Conservation (phyloP, 2,888 invertebrate species). For the Amiota minor region DNA sequence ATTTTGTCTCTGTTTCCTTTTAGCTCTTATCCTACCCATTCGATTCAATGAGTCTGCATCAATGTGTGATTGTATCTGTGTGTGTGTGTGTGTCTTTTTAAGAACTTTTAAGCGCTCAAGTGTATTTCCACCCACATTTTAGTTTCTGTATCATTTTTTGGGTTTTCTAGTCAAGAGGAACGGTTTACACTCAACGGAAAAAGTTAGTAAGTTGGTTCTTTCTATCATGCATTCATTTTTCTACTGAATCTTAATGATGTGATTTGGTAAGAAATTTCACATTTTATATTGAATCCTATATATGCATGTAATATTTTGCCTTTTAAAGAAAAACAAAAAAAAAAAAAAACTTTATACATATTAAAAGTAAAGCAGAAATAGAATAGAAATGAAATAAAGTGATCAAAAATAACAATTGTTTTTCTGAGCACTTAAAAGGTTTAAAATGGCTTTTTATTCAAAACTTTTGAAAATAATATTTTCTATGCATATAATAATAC, state of each 20-base stretch:
- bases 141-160: constrained; percentile 9
- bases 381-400: background rate
- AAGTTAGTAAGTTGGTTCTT: too few relatives aligned
- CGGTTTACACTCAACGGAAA: too few relatives aligned
- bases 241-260: too few relatives aligned
- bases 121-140: constrained; percentile 1
- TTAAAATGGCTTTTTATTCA: constrained; percentile 12
- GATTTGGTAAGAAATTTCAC: too few relatives aligned
- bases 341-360: background rate
- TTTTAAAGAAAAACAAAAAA: too few relatives aligned
- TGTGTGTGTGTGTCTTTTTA: constrained; percentile 24
- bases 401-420: constrained; percentile 1
- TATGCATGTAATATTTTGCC: too few relatives aligned
- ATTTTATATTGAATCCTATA: too few relatives aligned
- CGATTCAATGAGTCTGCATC: constrained; percentile 39
- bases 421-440: background rate
- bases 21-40: constrained; percentile 48
- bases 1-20: background rate
- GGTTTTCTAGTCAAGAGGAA: background rate
- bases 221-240: too few relatives aligned
- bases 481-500: too few relatives aligned
- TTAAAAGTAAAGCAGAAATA: background rate
- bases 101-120: constrained; percentile 28
- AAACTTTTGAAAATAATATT: background rate
- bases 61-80: too few relatives aligned